Base-by-base conservation (phyloP, 2,888 invertebrate species). In the Yponomeuta malinellus region DNA sequence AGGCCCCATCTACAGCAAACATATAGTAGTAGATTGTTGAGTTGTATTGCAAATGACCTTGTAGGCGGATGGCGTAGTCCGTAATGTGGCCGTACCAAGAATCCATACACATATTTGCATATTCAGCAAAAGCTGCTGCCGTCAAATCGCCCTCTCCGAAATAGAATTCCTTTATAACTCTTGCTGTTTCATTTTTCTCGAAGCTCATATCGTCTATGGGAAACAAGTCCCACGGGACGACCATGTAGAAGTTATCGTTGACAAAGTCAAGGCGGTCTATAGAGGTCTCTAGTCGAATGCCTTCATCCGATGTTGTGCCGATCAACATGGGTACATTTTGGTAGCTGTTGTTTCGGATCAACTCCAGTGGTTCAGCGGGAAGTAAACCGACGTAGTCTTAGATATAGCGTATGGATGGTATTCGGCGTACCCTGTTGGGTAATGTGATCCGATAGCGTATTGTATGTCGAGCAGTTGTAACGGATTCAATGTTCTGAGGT, bases 61-160 rank as follows among this genome's bases (percentile, higher is more conserved):
- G 68, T 6, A 71, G 37, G n/a, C 72, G 65, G 12, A 73, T 23
- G 29, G 65, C 29, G 43, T 73, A 73, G 66, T 73, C 73, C 2
- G 72, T 72, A n/a, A 72, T 71, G 69, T 73, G 72, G 10, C 68
- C 71, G 43, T 72, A 73, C 73, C 72, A 72, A n/a, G 72, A 71
- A 48, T 73, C 73, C 48, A 64, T 71, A 43, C 72, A 71, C 31
- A 73, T 37, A 15, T 73, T 15, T 15, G 70, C 63, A 48, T 73
- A 73, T 70, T 72, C 15, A 31, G 63, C 23, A 33, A 73, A 71
- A 15, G 72, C 72, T 43, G 70, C 37, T 10, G 23, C 48, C 8
- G 48, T 64, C 6, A 73, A 63, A 9, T 59, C 33, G 23, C 59
- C 37, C 6, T 67, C 63, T 3, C 70, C 71, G 52, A 73, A 72